Conservation (phyloP, 2,888 invertebrate species). For the Drosophila pseudotakahashii region DNA sequence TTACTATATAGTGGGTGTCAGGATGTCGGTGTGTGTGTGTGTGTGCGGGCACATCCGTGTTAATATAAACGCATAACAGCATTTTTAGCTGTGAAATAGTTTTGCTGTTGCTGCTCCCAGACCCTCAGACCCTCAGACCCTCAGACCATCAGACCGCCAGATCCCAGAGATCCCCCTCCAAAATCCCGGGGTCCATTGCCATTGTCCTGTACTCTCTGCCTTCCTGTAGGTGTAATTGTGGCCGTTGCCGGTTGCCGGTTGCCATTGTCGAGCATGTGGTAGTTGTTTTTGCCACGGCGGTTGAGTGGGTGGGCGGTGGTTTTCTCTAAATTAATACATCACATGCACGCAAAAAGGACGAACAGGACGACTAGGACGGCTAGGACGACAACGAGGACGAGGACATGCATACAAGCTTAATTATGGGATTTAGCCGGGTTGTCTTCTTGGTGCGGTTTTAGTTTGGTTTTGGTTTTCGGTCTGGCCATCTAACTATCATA, state of each 20-base stretch:
- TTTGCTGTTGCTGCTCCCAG: conserved; percentile 44
- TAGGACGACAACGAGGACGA: not conserved
- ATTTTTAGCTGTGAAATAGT: conserved; percentile 75
- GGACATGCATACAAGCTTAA: conserved; percentile 48
- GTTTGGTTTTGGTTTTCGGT: conserved; percentile 9
- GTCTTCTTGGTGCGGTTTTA: conserved; percentile 44
- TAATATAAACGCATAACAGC: conserved; percentile 80
- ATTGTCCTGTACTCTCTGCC: conserved; percentile 28
- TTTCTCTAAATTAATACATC: conserved; percentile 77
- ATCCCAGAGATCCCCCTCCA: conserved; percentile 1
- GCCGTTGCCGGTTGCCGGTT: conserved; percentile 49
- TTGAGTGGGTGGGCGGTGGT: conserved; percentile 29
- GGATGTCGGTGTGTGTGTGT: conserved; percentile 10
- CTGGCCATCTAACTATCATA: conserved; percentile 41
- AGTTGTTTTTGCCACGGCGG: conserved; percentile 26
- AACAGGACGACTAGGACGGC: not conserved
- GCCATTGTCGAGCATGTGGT: conserved; percentile 38
- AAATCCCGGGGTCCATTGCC: not conserved
- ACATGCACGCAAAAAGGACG: conserved; percentile 43
- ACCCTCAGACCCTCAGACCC: not conserved
- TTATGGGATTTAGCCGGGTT: conserved; percentile 41
- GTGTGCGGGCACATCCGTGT: conserved; percentile 56
- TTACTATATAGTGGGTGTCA: conserved; percentile 14
- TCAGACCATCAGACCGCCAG: not conserved
- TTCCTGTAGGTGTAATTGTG: conserved; percentile 51